These are phyloP conservation scores for Lycorma delicatula DNA, from an alignment of 1,140 invertebrate species.

Conservation along the genomic window DNA sequence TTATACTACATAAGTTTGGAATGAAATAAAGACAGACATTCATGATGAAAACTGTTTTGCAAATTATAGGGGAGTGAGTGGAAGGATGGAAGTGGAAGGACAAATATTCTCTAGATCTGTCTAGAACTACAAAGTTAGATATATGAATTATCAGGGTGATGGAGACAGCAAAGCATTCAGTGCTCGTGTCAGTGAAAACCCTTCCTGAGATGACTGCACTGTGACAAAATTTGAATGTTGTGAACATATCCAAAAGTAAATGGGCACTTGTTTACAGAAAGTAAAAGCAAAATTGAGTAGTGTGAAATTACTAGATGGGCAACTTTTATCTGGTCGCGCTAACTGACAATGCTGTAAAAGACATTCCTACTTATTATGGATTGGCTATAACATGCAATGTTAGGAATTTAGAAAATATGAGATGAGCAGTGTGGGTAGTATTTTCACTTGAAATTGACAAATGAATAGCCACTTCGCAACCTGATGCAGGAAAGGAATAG, in stretches of 20 bases:
- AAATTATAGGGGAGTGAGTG: background rate
- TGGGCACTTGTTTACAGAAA: background rate
- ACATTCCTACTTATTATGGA: background rate
- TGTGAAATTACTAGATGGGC: background rate
- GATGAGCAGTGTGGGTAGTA: conserved; percentile 33
- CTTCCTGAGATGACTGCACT: background rate
- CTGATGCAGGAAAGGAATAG: conserved; percentile 23
- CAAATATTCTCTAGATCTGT: background rate
- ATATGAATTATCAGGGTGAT: background rate
- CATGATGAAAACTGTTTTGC: background rate
- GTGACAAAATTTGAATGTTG: background rate
- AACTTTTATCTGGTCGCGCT: background rate
- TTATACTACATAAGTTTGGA: too few relatives aligned
- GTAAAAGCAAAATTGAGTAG: background rate
- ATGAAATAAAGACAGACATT: too few relatives aligned
- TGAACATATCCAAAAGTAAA: background rate
- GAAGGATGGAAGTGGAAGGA: background rate
- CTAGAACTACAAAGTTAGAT: background rate
- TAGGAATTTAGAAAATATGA: conserved; percentile 32
- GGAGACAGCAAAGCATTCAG: background rate
- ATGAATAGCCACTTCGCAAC: conserved; percentile 28
- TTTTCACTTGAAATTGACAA: conserved; percentile 32
- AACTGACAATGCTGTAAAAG: background rate
- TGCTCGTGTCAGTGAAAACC: background rate
- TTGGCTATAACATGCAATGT: conserved; percentile 2